phyloP scores from a whole-genome alignment of 2,888 invertebrate species.

The Sinotaia quadrata region DNA sequence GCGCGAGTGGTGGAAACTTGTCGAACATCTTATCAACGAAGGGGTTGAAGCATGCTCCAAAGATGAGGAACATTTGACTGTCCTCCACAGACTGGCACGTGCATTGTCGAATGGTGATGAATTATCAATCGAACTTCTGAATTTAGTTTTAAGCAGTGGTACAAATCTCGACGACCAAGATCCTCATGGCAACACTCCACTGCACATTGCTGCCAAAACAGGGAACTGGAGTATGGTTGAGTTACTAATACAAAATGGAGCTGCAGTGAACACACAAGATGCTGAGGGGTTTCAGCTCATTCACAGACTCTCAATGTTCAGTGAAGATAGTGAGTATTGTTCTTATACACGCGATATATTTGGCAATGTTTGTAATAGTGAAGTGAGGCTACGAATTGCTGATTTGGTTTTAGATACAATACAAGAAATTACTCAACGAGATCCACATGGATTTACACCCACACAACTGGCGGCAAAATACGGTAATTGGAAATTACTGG shows the following conservation, averaged over 20 bases:
- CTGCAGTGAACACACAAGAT: not conserved
- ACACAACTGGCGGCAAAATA: no score
- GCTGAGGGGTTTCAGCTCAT: not conserved
- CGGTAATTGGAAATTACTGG: no score
- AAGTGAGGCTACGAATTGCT: not conserved
- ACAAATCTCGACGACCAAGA: not conserved
- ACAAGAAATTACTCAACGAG: no score
- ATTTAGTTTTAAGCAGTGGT: no score
- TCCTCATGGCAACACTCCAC: not conserved
- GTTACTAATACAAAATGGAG: not conserved
- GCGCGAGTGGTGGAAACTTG: not conserved
- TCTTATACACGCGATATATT: not conserved
- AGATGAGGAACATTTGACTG: not conserved
- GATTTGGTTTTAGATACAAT: no score
- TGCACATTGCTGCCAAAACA: not conserved
- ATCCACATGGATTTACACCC: no score
- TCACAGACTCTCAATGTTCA: not conserved
- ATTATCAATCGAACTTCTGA: no score
- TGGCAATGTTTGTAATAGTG: not conserved
- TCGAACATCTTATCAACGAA: not conserved
- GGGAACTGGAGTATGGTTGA: not conserved
- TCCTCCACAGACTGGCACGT: not conserved
- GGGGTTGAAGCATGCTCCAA: not conserved
- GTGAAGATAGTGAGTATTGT: no score
- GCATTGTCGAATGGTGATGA: no score